These are phyloP conservation scores for Harpagus bidentatus DNA, from an alignment of 2,113 vertebrate species.

Conservation along the genomic window DNA sequence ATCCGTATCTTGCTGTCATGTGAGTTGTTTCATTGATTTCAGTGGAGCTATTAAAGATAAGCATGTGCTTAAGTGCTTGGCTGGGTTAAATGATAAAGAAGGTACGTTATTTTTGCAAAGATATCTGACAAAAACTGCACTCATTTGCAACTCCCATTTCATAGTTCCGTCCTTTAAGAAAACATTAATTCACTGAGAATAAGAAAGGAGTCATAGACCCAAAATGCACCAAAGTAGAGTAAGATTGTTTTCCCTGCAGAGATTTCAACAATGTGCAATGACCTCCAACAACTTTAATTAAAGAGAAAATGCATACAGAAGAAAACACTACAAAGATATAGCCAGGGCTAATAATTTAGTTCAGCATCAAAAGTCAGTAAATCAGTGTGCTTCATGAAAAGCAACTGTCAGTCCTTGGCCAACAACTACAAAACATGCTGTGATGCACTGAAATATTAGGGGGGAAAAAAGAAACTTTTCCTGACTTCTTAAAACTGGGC, in stretches of 20 bases:
- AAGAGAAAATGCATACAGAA: background rate
- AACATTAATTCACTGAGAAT: background rate
- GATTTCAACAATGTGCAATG: background rate
- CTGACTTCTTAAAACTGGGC: background rate
- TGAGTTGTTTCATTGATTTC: constrained; percentile 13
- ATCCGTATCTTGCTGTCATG: background rate
- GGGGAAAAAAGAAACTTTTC: background rate
- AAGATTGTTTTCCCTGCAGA: background rate
- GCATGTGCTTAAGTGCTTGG: background rate
- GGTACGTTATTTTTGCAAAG: background rate
- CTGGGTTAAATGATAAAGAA: background rate
- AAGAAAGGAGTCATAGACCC: background rate
- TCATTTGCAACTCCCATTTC: background rate
- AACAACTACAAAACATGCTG: background rate
- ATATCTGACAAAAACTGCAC: background rate
- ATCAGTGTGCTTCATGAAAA: background rate
- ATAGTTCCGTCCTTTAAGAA: background rate
- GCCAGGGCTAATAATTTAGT: background rate
- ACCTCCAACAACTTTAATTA: constrained; percentile 16
- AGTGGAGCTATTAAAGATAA: background rate
- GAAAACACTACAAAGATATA: background rate
- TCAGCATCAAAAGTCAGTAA: constrained; percentile 18
- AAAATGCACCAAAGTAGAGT: background rate
- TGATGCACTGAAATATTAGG: background rate
- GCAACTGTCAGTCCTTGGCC: background rate